These are phyloP conservation scores for Drosophila siamana DNA, from an alignment of 2,888 invertebrate species.

Conservation along the genomic window DNA sequence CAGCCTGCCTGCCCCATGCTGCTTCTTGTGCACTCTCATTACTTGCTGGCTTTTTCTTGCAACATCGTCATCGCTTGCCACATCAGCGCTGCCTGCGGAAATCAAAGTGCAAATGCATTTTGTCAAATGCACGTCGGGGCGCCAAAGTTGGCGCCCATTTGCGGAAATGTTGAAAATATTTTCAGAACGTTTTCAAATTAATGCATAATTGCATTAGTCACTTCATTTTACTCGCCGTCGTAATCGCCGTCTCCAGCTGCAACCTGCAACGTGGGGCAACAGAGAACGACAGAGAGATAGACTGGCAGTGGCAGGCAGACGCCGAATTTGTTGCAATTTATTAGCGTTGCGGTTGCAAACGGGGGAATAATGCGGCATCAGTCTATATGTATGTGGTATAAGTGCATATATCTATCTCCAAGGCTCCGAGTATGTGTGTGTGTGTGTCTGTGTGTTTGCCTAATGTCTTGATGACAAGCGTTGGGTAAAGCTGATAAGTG, in stretches of 20 bases:
- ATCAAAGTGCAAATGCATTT: constrained; percentile 77
- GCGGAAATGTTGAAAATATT: constrained; percentile 65
- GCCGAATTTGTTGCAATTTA: constrained; percentile 73
- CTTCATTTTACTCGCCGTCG: constrained; percentile 47
- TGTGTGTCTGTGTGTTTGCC: constrained; percentile 14
- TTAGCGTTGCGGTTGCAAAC: constrained; percentile 33
- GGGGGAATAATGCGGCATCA: background rate
- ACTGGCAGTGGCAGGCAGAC: constrained; percentile 14
- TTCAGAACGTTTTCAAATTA: constrained; percentile 61
- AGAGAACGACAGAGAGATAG: background rate
- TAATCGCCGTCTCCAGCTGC: background rate
- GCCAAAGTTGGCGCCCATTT: constrained; percentile 54
- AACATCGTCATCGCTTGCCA: constrained; percentile 10
- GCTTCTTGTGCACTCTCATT: constrained; percentile 15
- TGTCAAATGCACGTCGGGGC: constrained; percentile 57
- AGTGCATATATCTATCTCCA: background rate
- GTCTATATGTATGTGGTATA: background rate
- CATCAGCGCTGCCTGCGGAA: constrained; percentile 47
- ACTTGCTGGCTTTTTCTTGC: constrained; percentile 29
- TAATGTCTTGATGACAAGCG: constrained; percentile 66
- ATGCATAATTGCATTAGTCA: constrained; percentile 78
- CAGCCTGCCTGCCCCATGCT: background rate
- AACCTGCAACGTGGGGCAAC: background rate
- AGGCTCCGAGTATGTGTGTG: background rate
- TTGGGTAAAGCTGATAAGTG: constrained; percentile 57